Evolutionary conservation across 2,113 vertebrate species (phyloP), one percentile per base, ranked within the genome.

Genomic region (Gymnorhina tibicen): DNA sequence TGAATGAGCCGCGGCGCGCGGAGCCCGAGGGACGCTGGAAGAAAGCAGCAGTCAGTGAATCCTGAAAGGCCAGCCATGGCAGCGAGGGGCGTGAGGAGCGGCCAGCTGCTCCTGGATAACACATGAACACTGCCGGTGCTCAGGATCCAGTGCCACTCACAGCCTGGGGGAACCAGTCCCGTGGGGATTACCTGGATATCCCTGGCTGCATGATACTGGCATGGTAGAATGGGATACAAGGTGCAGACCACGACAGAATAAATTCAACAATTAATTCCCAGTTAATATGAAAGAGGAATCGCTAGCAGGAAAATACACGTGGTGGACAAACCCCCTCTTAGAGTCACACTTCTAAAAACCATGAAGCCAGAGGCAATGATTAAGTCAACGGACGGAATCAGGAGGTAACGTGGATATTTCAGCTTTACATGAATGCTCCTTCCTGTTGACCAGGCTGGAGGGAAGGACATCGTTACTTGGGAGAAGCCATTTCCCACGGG

Each of bases 231-330:
- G 23, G 5, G 47, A 81, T 66, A 50, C 50, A 41, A 56, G n/a
- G 52, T 6, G 3, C 13, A 13, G 24, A n/a, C 7, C 19, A 2
- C 1, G 0, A 28, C 21, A 21, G 21, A 20, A 74, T 15, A 21
- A 44, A 52, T 14, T 13, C 26, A 9, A 37, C 32, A 10, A 21
- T 47, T 37, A 44, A 39, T 53, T 56, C n/a, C 7, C 22, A 42
- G 37, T 2, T 41, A 18, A 3, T 13, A 28, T 4, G 50, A 56
- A 64, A 55, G 60, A 58, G 41, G 0, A 14, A 70, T 2, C 2
- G 1, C 67, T 49, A 42, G 26, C 14, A 68, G 62, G n/a, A 52
- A 44, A 83, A 76, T 1, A 72, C 19, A 46, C 30, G 30, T 0
- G 0, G 55, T 1, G 6, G 50, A 59, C 35, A 82, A 66, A 64